These are phyloP conservation scores for Tragelaphus imberbis DNA, from an alignment of 2,113 vertebrate species.

Conservation along the genomic window DNA sequence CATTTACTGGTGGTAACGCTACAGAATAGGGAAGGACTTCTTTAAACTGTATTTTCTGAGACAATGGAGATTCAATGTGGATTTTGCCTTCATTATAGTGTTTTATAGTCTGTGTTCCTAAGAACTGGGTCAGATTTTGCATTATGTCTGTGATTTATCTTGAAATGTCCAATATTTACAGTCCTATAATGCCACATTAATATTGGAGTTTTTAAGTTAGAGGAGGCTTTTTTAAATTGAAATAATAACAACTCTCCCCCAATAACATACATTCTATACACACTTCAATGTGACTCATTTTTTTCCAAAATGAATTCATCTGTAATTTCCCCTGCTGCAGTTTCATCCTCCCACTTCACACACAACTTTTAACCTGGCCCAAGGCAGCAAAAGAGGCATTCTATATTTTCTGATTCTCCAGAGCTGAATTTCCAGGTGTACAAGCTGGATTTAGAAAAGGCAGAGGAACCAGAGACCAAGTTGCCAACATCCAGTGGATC, in stretches of 20 bases:
- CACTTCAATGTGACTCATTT: not conserved
- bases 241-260: not conserved
- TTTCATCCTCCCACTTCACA: not conserved
- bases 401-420: not conserved
- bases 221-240: not conserved
- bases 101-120: constrained; percentile 45
- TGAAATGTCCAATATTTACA: constrained; percentile 7
- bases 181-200: not conserved
- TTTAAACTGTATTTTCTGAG: constrained; percentile 29
- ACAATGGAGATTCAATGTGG: constrained; percentile 36
- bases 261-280: not conserved
- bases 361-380: not conserved
- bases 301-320: constrained; percentile 23
- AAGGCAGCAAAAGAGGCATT: not conserved
- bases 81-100: constrained; percentile 39
- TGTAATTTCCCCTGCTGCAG: not conserved
- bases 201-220: constrained; percentile 6
- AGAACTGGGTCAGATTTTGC: constrained; percentile 57
- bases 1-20: not conserved
- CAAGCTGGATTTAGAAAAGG: not conserved
- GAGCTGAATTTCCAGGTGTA: not conserved
- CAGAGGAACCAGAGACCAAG: not conserved
- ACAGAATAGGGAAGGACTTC: not conserved
- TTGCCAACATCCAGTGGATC: not conserved
- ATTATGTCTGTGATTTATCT: constrained; percentile 47